These are phyloP conservation scores for Nomada hirtipes DNA, from an alignment of 2,888 invertebrate species.

Conservation along the genomic window DNA sequence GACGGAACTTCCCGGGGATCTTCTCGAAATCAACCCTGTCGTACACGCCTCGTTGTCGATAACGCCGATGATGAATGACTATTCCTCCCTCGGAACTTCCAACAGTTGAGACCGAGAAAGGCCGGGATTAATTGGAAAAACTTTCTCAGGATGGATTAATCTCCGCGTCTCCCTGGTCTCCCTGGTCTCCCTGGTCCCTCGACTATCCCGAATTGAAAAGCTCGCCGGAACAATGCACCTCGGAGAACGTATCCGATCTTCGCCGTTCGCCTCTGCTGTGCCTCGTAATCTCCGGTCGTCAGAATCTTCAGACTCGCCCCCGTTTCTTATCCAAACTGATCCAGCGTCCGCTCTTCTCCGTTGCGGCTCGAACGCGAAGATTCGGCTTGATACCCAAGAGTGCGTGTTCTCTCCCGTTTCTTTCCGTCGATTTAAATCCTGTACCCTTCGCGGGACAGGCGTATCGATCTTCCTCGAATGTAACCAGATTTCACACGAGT, in stretches of 20 bases:
- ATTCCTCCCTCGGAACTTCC: neutral
- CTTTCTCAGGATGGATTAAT: conserved; percentile 16
- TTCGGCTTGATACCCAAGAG: no score
- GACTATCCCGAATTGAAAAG: neutral
- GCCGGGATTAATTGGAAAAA: conserved; percentile 29
- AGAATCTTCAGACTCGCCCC: no score
- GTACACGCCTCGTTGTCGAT: neutral
- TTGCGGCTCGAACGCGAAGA: neutral
- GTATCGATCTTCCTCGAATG: neutral
- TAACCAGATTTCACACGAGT: no score
- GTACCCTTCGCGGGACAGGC: no score
- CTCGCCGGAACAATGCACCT: neutral
- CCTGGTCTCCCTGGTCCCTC: neutral
- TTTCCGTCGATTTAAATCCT: no score
- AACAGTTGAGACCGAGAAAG: neutral
- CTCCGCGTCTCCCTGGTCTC: neutral
- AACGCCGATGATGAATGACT: conserved; percentile 13
- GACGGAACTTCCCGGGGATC: conserved; percentile 16
- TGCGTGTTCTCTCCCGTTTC: no score
- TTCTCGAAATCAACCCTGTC: neutral
- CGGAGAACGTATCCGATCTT: neutral
- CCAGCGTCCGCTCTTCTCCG: neutral
- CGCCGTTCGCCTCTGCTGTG: neutral
- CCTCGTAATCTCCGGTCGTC: neutral
- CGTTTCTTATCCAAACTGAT: no score